Conservation (phyloP, 2,888 invertebrate genomes). For the Synanthedon andrenaeformis region DNA sequence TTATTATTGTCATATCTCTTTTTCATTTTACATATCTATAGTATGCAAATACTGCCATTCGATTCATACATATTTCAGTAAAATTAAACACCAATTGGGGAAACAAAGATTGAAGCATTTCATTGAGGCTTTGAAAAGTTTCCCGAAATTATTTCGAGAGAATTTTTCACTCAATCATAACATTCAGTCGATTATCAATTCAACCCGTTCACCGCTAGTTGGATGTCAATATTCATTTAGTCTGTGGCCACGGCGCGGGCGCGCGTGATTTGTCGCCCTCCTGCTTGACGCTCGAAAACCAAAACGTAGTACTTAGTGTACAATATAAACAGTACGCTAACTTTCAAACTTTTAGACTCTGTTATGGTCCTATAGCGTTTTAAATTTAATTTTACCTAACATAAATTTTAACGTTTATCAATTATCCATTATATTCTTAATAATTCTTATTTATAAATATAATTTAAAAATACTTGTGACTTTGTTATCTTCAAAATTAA, state of each 20-base stretch:
- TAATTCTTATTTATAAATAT: no score
- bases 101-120: background rate
- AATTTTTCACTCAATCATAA: background rate
- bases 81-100: background rate
- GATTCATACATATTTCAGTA: background rate
- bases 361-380: no score
- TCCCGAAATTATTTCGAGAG: no score
- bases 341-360: no score
- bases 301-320: background rate
- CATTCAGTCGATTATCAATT: slow-evolving; percentile 49
- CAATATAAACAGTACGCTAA: background rate
- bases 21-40: no score
- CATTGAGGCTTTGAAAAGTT: no score
- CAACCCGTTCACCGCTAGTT: slow-evolving; percentile 48
- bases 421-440: no score
- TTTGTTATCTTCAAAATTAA: no score
- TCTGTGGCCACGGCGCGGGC: slow-evolving; percentile 39
- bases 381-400: no score
- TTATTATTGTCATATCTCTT: no score
- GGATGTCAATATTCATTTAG: slow-evolving; percentile 68
- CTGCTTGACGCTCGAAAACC: slow-evolving; percentile 10
- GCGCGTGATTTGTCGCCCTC: slow-evolving; percentile 52
- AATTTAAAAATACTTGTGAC: no score
- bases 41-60: background rate
- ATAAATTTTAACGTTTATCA: no score